Evolutionary conservation across 1,140 invertebrate genomes (phyloP).

Genomic region (Brachionus koreanus): DNA sequence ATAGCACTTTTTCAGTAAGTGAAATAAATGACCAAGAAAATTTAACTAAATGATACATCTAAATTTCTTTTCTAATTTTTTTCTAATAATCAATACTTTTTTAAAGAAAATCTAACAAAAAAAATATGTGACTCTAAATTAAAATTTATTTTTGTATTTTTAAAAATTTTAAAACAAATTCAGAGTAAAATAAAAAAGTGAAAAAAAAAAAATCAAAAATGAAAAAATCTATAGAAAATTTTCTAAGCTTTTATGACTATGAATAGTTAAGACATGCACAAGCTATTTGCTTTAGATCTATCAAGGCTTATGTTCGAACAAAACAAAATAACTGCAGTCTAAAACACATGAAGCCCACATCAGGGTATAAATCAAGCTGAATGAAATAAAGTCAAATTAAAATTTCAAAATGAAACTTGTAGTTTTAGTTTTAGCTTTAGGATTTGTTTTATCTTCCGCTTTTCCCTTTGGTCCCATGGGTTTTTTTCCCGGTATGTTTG

Average conservation of each 20-base stretch:
- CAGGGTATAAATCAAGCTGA: not conserved
- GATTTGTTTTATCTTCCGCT: not conserved
- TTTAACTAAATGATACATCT: not conserved
- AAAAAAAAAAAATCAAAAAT: not conserved
- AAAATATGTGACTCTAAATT: too few relatives aligned
- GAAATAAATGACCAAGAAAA: not conserved
- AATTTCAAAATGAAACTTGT: not conserved
- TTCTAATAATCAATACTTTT: too few relatives aligned
- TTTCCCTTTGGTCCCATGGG: not conserved
- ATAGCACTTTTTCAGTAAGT: slow-evolving; percentile 31
- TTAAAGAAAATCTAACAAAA: too few relatives aligned
- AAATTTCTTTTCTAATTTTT: not conserved
- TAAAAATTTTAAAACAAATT: not conserved
- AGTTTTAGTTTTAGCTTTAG: not conserved
- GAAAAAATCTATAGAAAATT: not conserved
- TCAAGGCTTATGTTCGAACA: not conserved
- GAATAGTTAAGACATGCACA: not conserved
- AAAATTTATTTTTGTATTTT: not conserved
- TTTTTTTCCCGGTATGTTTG: not conserved
- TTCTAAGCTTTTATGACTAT: not conserved
- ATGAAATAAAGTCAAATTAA: not conserved
- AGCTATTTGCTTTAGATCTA: not conserved
- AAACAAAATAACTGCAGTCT: not conserved
- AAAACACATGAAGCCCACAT: not conserved
- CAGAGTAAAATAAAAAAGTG: too few relatives aligned